Conservation (phyloP, 2,888 invertebrate genomes). For the Thelaira solivaga region DNA sequence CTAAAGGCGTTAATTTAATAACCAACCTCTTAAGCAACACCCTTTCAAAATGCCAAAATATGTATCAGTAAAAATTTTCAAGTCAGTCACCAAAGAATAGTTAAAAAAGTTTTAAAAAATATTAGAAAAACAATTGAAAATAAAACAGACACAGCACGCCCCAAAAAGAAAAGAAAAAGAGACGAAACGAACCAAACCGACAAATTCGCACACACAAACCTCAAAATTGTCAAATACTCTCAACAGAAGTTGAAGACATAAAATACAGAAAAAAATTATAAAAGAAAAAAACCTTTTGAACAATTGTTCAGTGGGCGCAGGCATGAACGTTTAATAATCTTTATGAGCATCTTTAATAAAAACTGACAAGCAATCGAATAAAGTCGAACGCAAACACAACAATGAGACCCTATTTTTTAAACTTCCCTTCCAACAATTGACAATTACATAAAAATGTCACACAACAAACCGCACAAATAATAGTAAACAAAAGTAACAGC, state of each 20-base stretch:
- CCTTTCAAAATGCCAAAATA: no score
- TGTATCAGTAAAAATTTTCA: constrained; percentile 4
- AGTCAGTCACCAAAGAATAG: background rate
- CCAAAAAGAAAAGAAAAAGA: constrained; percentile 19
- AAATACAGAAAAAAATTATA: constrained; percentile 13
- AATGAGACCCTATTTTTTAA: background rate
- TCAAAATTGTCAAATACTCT: constrained; percentile 53
- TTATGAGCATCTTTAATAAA: constrained; percentile 52
- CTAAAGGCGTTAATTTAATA: constrained; percentile 53
- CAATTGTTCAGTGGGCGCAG: constrained; percentile 21
- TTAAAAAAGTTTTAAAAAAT: constrained; percentile 12
- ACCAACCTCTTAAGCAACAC: constrained; percentile 32
- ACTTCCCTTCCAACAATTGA: constrained; percentile 63
- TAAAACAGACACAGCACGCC: constrained; percentile 58
- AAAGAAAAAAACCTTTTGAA: constrained; percentile 1
- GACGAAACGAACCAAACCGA: constrained; percentile 17
- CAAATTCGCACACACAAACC: constrained; percentile 52
- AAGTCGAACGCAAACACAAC: constrained; percentile 46
- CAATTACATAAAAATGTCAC: constrained; percentile 76
- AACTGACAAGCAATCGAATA: constrained; percentile 39
- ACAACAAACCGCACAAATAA: constrained; percentile 71
- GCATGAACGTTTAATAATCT: constrained; percentile 59
- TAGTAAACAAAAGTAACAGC: constrained; percentile 59
- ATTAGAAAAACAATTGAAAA: constrained; percentile 32
- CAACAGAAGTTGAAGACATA: constrained; percentile 16